These are phyloP conservation scores for Callospermophilus lateralis DNA, from an alignment of 2,113 vertebrate genomes.

Conservation along the genomic window DNA sequence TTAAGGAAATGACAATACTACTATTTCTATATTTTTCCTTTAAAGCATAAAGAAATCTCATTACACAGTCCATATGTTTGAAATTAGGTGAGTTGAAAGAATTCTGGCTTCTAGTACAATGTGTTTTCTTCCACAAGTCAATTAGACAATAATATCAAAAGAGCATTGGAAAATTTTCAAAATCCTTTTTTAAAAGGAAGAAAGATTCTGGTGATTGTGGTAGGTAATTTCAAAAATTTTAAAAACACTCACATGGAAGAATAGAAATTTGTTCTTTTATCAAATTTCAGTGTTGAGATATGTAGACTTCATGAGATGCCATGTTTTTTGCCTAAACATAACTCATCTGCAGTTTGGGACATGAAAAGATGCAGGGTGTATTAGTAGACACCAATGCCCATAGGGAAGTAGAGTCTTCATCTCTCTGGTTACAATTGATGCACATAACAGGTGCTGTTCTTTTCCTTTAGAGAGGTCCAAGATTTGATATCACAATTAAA, in stretches of 20 bases:
- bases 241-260: not conserved
- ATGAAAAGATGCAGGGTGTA: too few relatives aligned
- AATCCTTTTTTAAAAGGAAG: not conserved
- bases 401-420: not conserved
- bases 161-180: not conserved
- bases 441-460: not conserved
- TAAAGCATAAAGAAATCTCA: not conserved
- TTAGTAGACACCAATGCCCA: not conserved
- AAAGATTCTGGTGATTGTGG: not conserved
- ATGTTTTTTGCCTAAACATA: not conserved
- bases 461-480: not conserved
- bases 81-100: not conserved
- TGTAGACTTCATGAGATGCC: not conserved
- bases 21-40: not conserved
- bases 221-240: not conserved
- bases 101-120: not conserved
- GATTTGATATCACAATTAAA: too few relatives aligned
- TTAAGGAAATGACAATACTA: not conserved
- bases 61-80: not conserved
- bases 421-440: not conserved
- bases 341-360: not conserved
- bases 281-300: not conserved
- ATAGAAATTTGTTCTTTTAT: not conserved
- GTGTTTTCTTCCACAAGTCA: not conserved
- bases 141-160: not conserved